Conservation (phyloP, 2,888 invertebrate species). For the Palloptera scutellata region DNA sequence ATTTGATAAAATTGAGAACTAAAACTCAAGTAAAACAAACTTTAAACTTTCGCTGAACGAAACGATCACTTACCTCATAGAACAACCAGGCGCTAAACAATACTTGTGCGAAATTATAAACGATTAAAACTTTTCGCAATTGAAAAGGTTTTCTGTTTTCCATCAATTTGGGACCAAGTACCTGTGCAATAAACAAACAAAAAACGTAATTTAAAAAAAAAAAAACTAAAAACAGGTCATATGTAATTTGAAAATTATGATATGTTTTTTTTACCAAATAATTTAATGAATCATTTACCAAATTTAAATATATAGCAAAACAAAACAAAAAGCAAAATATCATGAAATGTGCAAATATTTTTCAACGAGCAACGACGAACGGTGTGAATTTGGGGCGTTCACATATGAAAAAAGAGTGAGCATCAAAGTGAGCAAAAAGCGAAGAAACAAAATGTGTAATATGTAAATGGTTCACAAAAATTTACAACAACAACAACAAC, state of each 20-base stretch:
- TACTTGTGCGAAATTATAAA: slow-evolving; percentile 84
- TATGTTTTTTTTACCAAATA: too few relatives aligned
- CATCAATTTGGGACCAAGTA: slow-evolving; percentile 84
- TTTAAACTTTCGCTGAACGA: not conserved
- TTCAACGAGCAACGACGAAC: not conserved
- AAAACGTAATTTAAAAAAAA: not conserved
- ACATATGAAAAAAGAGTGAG: too few relatives aligned
- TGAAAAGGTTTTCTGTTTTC: slow-evolving; percentile 84
- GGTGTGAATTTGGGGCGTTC: too few relatives aligned
- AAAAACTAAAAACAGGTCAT: not conserved
- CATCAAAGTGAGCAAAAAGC: not conserved
- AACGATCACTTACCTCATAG: slow-evolving; percentile 63
- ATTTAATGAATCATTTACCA: slow-evolving; percentile 9
- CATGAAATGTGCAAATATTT: not conserved
- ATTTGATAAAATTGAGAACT: slow-evolving; percentile 18
- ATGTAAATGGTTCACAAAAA: not conserved
- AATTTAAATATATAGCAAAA: slow-evolving; percentile 11
- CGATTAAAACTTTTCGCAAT: slow-evolving; percentile 76
- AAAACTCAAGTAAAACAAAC: slow-evolving; percentile 20
- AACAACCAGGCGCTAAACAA: slow-evolving; percentile 67
- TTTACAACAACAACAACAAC: not conserved
- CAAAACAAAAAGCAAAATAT: not conserved
- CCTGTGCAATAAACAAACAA: slow-evolving; percentile 59
- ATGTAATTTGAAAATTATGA: not conserved
- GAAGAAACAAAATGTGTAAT: slow-evolving; percentile 4